phyloP scores from a whole-genome alignment of 23 tunicate species.

The Styela plicata region DNA sequence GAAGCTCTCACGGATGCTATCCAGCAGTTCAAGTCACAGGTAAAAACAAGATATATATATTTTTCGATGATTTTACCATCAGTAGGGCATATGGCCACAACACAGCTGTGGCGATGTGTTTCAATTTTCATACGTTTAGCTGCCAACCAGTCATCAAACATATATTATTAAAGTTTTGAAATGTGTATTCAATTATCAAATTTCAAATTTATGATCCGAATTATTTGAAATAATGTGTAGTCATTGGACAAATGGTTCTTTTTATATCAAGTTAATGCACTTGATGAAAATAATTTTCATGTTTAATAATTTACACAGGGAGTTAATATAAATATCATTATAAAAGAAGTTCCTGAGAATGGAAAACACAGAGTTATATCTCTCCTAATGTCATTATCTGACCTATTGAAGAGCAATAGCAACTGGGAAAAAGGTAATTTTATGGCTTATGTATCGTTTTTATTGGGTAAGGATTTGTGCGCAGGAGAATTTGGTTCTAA shows the following conservation, averaged over 20 bases:
- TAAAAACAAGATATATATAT: too few relatives aligned
- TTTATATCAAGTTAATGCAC: not conserved
- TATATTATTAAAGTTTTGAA: not conserved
- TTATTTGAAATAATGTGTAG: too few relatives aligned
- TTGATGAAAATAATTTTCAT: not conserved
- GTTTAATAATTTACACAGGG: slow-evolving; percentile 37
- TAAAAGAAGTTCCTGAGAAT: slow-evolving; percentile 48
- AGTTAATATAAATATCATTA: slow-evolving; percentile 57
- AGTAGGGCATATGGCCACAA: too few relatives aligned
- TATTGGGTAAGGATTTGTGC: too few relatives aligned
- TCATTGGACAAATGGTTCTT: too few relatives aligned
- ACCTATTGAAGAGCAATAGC: not conserved
- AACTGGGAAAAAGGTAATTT: slow-evolving; percentile 22
- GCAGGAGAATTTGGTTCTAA: too few relatives aligned
- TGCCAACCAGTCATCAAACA: not conserved
- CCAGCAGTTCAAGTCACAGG: slow-evolving; percentile 72
- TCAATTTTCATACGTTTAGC: not conserved
- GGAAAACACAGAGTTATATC: slow-evolving; percentile 46
- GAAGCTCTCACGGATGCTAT: slow-evolving; percentile 83
- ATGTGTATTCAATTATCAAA: not conserved
- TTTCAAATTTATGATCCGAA: too few relatives aligned
- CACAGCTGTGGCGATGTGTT: too few relatives aligned
- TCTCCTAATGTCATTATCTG: slow-evolving; percentile 23
- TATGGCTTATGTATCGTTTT: too few relatives aligned
- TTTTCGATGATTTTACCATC: too few relatives aligned